These are phyloP conservation scores for Tyria jacobaeae DNA, from an alignment of 2,888 invertebrate species.

Conservation along the genomic window DNA sequence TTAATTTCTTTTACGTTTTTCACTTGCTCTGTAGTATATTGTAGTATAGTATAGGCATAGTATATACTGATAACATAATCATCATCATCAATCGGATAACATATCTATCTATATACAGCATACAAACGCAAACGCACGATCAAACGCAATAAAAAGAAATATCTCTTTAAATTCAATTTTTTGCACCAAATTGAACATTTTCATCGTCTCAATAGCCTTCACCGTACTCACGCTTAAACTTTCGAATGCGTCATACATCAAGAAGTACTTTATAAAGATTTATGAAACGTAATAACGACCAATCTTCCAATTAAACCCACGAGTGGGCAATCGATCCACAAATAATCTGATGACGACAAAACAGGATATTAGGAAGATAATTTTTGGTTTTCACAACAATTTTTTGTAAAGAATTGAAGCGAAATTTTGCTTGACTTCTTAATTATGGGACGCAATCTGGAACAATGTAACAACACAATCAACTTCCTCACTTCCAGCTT, in stretches of 20 bases:
- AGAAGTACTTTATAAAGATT: conserved; percentile 42
- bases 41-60: no score
- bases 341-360: conserved; percentile 20
- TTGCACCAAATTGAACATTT: background rate
- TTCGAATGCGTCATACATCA: conserved; percentile 41
- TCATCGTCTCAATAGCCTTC: conserved; percentile 34
- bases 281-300: conserved; percentile 42
- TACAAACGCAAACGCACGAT: background rate
- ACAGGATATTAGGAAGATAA: background rate
- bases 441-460: background rate
- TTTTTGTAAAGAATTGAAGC: background rate
- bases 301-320: conserved; percentile 41
- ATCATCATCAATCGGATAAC: no score
- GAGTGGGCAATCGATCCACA: conserved; percentile 30
- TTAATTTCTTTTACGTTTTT: no score
- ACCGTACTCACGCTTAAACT: conserved; percentile 38
- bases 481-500: no score
- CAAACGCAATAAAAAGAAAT: background rate
- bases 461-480: no score
- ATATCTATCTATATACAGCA: background rate
- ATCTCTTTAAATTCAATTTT: background rate
- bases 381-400: background rate
- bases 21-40: no score
- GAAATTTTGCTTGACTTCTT: background rate
- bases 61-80: no score